These are phyloP conservation scores for Acanthosoma haemorrhoidale DNA, from an alignment of 2,888 invertebrate species.

Conservation along the genomic window DNA sequence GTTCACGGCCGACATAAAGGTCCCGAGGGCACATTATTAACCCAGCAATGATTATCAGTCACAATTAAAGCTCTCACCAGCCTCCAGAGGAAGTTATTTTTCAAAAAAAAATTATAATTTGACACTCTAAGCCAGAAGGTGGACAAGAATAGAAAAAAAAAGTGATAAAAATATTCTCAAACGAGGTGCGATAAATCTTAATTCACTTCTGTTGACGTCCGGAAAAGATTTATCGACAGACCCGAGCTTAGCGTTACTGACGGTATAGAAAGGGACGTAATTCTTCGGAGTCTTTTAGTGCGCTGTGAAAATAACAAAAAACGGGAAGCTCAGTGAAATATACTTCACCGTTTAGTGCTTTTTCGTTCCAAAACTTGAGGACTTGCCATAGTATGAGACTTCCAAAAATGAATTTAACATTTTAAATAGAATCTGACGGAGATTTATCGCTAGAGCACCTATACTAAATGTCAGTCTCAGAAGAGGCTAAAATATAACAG, in stretches of 20 bases:
- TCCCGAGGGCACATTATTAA: not conserved
- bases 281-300: not conserved
- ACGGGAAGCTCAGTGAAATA: not conserved
- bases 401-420: not conserved
- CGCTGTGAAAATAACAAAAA: not conserved
- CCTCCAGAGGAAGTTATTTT: not conserved
- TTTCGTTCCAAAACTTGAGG: too few species aligned
- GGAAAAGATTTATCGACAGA: not conserved
- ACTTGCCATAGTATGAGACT: not conserved
- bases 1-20: not conserved
- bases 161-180: conserved; percentile 1
- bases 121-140: not conserved
- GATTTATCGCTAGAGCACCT: too few species aligned
- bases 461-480: too few species aligned
- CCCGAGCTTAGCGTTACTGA: not conserved
- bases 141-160: not conserved
- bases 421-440: not conserved
- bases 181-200: conserved; percentile 9
- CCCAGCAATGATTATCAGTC: not conserved
- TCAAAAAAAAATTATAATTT: not conserved
- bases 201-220: conserved; percentile 19
- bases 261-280: not conserved
- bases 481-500: too few species aligned
- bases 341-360: not conserved
- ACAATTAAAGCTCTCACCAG: not conserved